These are phyloP conservation scores for Antitype chi DNA, from an alignment of 2,888 invertebrate species.

Conservation along the genomic window DNA sequence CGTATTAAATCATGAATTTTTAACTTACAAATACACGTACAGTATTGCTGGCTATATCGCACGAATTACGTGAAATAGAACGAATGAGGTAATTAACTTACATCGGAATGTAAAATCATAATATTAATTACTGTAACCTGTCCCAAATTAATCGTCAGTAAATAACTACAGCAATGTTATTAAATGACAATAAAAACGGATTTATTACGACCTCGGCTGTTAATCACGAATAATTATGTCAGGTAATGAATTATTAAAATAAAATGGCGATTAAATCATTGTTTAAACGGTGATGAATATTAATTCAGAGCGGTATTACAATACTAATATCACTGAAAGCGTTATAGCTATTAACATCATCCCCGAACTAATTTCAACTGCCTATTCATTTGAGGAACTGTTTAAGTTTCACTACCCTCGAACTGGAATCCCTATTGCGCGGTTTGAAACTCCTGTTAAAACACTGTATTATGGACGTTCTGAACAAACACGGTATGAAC, in stretches of 20 bases:
- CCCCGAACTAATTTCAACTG: conserved; percentile 56
- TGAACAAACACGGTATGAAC: conserved; percentile 64
- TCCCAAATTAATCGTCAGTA: conserved; percentile 36
- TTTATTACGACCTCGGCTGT: conserved; percentile 54
- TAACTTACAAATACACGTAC: neutral
- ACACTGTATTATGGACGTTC: conserved; percentile 38
- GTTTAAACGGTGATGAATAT: conserved; percentile 39
- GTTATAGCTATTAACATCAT: conserved; percentile 43
- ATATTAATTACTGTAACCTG: conserved; percentile 41
- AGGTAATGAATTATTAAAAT: conserved; percentile 50
- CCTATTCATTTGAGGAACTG: conserved; percentile 55
- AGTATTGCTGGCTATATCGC: neutral
- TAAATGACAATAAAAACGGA: conserved; percentile 58
- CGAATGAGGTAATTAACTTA: conserved; percentile 10
- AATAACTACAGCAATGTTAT: conserved; percentile 53
- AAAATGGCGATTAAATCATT: conserved; percentile 37
- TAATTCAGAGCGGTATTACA: conserved; percentile 13
- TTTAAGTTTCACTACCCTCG: conserved; percentile 58
- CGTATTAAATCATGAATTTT: conserved; percentile 19
- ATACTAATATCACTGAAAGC: conserved; percentile 49
- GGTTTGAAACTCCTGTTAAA: conserved; percentile 56
- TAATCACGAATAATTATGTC: conserved; percentile 56
- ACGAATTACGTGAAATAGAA: neutral
- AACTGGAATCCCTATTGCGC: conserved; percentile 56
- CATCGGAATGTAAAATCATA: conserved; percentile 1